These are phyloP conservation scores for Micrastur ruficollis DNA, from an alignment of 2,797 vertebrate species.

Conservation along the genomic window DNA sequence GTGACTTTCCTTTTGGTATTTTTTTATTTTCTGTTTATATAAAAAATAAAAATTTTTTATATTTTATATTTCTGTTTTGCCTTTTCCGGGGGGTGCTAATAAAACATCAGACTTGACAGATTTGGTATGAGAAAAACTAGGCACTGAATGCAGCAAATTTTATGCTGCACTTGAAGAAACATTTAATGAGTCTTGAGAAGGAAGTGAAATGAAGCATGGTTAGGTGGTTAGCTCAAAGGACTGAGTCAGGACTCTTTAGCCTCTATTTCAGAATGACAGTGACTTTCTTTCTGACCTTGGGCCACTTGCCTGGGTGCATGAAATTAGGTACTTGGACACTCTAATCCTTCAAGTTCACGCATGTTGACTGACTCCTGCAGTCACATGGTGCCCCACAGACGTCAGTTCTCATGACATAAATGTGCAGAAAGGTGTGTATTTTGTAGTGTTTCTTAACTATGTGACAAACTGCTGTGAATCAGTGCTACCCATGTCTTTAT, in stretches of 20 bases:
- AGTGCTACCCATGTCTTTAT: background rate
- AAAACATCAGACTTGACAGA: background rate
- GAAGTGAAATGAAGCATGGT: background rate
- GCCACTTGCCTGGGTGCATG: background rate
- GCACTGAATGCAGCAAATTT: background rate
- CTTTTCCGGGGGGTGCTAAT: background rate
- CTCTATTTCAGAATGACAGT: background rate
- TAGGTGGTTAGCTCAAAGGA: background rate
- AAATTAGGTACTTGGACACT: background rate
- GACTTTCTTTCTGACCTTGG: slow-evolving; percentile 19
- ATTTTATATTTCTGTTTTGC: too few relatives aligned
- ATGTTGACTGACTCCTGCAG: background rate
- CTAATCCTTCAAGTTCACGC: rapidly evolving
- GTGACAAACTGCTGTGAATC: background rate
- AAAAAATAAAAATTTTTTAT: too few relatives aligned
- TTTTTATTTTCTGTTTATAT: background rate
- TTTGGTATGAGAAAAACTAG: background rate
- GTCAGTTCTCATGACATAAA: background rate
- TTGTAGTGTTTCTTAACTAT: background rate
- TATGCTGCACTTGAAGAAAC: background rate
- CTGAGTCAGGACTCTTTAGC: background rate
- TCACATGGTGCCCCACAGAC: background rate
- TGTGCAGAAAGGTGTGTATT: background rate
- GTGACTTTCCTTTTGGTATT: background rate
- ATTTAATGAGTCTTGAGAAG: background rate